phyloP scores from a whole-genome alignment of 2,113 vertebrate genomes.

The Nannobrachium achirus region DNA sequence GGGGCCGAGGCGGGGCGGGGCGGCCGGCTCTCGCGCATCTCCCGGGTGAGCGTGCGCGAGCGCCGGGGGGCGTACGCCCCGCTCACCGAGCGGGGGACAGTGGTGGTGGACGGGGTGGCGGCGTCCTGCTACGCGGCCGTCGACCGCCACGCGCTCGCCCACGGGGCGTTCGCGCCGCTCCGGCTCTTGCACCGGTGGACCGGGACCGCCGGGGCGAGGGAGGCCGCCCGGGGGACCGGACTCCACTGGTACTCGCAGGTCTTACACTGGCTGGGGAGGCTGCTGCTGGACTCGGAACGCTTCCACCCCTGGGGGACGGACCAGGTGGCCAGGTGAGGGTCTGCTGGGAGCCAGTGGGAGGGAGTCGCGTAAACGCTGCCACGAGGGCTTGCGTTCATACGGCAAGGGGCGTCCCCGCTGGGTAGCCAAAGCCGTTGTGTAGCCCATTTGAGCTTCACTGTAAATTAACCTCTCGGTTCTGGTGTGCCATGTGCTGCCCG shows the following conservation, averaged over 20 bases:
- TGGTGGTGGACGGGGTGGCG: slow-evolving; percentile 88
- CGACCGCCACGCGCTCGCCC: slow-evolving; percentile 85
- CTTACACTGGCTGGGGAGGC: slow-evolving; percentile 84
- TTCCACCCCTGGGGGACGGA: slow-evolving; percentile 86
- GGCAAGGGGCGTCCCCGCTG: background rate
- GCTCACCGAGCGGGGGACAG: slow-evolving; percentile 85
- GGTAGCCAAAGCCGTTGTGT: too few species aligned
- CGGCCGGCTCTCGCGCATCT: slow-evolving; percentile 77
- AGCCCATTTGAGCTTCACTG: too few species aligned
- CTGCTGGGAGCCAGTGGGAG: too few species aligned
- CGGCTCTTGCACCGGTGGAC: slow-evolving; percentile 83
- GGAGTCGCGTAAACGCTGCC: background rate
- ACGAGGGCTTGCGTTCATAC: too few species aligned
- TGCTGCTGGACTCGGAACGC: slow-evolving; percentile 81
- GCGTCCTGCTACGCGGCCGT: slow-evolving; percentile 90
- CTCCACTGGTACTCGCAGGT: slow-evolving; percentile 91
- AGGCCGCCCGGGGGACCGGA: slow-evolving; percentile 69
- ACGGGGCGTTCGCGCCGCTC: slow-evolving; percentile 88
- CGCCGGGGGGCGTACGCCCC: slow-evolving; percentile 86
- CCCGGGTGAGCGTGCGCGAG: slow-evolving; percentile 59
- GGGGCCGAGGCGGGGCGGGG: slow-evolving; percentile 23
- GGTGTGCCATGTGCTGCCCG: too few species aligned
- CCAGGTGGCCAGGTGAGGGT: slow-evolving; percentile 78
- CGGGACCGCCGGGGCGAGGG: slow-evolving; percentile 52
- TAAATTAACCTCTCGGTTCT: too few species aligned